Percentiles rank a stretch among this genome's conserved stretches.
Evolutionary conservation across 2,888 invertebrate species (phyloP).

Genomic region (Eutolmus rufibarbis): DNA sequence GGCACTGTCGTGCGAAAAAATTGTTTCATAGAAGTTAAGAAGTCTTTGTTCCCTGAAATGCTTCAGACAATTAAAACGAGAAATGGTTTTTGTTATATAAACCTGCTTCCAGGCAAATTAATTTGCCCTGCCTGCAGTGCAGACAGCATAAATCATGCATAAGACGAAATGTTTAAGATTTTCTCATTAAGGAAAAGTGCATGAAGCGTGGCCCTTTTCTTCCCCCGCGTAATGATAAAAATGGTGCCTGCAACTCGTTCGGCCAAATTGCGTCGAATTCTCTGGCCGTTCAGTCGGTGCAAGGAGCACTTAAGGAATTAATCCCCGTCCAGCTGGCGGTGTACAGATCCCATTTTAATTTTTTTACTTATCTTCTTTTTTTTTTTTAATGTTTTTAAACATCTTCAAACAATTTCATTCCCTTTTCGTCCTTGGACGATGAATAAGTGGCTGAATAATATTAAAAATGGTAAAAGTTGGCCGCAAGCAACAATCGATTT

Average conservation of each 20-base stretch:
- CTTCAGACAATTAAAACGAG: not conserved
- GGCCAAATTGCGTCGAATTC: not conserved
- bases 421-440: not conserved
- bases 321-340: not conserved
- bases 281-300: not conserved
- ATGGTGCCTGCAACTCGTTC: not conserved
- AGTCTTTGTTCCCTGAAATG: not conserved
- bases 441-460: slow-evolving; percentile 14
- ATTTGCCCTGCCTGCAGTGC: not conserved
- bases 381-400: not conserved
- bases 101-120: not conserved
- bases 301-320: slow-evolving; percentile 27
- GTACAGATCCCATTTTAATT: not conserved
- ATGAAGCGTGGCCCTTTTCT: not conserved
- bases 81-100: not conserved
- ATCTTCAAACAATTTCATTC: not conserved
- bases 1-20: not conserved
- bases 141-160: not conserved
- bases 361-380: not conserved
- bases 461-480: slow-evolving; percentile 29
- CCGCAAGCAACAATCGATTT: slow-evolving; percentile 23
- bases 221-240: not conserved
- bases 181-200: not conserved
- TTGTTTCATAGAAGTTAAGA: not conserved
- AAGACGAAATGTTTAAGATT: not conserved